phyloP scores from a whole-genome alignment of 1,140 invertebrate species.

The Macrosteles quadrilineatus region DNA sequence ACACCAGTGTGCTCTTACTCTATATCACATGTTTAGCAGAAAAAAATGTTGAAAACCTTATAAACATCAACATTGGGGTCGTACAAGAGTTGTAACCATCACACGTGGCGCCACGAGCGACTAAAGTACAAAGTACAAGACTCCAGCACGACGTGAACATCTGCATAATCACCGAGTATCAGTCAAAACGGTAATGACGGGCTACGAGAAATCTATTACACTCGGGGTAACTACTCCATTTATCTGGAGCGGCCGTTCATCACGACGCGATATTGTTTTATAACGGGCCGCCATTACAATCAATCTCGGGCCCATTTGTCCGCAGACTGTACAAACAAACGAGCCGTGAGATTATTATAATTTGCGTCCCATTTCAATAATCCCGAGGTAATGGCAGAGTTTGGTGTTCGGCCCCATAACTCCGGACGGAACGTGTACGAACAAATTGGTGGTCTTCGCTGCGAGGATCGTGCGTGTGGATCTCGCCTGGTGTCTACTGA shows the following conservation, averaged over 20 bases:
- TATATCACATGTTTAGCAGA: too few species aligned
- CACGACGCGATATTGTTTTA: slow-evolving; percentile 5
- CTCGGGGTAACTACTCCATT: slow-evolving; percentile 3
- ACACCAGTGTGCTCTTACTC: too few species aligned
- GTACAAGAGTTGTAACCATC: too few species aligned
- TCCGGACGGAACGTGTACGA: too few species aligned
- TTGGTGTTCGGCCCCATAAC: not conserved
- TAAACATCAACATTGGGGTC: too few species aligned
- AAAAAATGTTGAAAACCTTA: too few species aligned
- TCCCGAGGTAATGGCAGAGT: not conserved
- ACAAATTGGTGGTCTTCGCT: too few species aligned
- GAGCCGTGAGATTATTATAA: slow-evolving; percentile 14
- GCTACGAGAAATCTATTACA: slow-evolving; percentile 16
- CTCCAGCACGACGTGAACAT: too few species aligned
- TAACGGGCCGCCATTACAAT: slow-evolving; percentile 10
- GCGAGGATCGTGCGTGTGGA: too few species aligned
- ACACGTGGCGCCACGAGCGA: too few species aligned
- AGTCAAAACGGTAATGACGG: slow-evolving; percentile 9
- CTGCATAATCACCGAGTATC: slow-evolving; percentile 6
- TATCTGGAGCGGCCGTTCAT: slow-evolving; percentile 2
- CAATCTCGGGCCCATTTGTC: slow-evolving; percentile 4
- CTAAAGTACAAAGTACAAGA: too few species aligned
- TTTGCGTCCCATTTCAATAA: slow-evolving; percentile 13
- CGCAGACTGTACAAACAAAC: slow-evolving; percentile 13
- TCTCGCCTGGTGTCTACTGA: too few species aligned